These are phyloP conservation scores for Lochmaea crataegi DNA, from an alignment of 2,888 invertebrate species.

Conservation along the genomic window DNA sequence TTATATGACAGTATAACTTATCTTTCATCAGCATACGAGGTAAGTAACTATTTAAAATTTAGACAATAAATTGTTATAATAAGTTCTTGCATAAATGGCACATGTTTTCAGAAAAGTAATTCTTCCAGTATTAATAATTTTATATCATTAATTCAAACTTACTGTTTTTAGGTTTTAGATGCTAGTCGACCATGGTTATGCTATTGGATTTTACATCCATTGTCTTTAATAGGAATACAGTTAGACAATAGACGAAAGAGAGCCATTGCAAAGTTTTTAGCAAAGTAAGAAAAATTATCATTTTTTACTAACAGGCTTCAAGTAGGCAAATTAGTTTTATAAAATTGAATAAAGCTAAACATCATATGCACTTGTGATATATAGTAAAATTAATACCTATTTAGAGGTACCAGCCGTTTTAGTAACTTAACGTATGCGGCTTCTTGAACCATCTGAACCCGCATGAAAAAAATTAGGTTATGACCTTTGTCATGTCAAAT, in stretches of 20 bases:
- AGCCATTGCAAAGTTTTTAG: slow-evolving; percentile 71
- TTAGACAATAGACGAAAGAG: slow-evolving; percentile 70
- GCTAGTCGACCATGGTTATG: slow-evolving; percentile 96
- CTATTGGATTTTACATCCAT: slow-evolving; percentile 95
- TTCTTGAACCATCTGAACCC: too few species aligned
- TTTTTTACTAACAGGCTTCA: neutral
- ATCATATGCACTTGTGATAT: too few species aligned
- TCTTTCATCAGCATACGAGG: slow-evolving; percentile 75
- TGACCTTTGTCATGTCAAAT: too few species aligned
- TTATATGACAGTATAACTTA: slow-evolving; percentile 76
- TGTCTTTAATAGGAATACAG: slow-evolving; percentile 79
- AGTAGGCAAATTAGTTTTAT: too few species aligned
- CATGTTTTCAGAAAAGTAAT: too few species aligned
- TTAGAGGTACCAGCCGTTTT: too few species aligned
- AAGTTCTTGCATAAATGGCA: too few species aligned
- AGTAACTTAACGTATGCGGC: too few species aligned
- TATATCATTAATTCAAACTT: slow-evolving; percentile 19
- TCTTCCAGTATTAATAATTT: slow-evolving; percentile 17
- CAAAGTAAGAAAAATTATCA: slow-evolving; percentile 63
- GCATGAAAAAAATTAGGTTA: too few species aligned
- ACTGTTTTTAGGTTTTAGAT: slow-evolving; percentile 77
- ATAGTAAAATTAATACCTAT: too few species aligned
- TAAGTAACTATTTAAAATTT: slow-evolving; percentile 29
- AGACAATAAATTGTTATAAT: neutral
- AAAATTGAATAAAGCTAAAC: too few species aligned